These are phyloP conservation scores for Anguilla megastoma DNA, from an alignment of 2,797 vertebrate species.

Conservation along the genomic window DNA sequence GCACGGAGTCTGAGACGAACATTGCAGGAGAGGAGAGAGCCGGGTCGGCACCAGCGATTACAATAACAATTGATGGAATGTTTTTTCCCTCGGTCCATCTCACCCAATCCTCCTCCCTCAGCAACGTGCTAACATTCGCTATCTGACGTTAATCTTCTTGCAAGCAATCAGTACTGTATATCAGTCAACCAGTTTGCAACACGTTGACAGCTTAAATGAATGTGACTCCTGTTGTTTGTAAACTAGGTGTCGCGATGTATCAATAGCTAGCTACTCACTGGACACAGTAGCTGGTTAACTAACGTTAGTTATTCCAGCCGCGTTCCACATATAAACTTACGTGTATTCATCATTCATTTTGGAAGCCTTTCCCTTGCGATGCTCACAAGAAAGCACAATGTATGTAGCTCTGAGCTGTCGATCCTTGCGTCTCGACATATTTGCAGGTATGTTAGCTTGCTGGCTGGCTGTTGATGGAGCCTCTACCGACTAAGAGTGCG, in stretches of 20 bases:
- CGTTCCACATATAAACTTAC: background rate
- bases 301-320: background rate
- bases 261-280: background rate
- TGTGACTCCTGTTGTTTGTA: constrained; percentile 31
- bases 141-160: background rate
- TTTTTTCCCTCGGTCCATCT: constrained; percentile 27
- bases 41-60: constrained; percentile 24
- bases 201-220: constrained; percentile 18
- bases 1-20: background rate
- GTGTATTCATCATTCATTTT: constrained; percentile 8
- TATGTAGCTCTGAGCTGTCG: background rate
- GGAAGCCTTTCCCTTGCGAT: background rate
- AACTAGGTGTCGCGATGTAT: constrained; percentile 30
- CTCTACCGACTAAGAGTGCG: background rate
- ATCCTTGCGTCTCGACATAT: constrained; percentile 9
- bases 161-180: background rate
- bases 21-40: constrained; percentile 20
- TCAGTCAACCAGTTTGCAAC: constrained; percentile 2
- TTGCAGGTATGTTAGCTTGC: background rate
- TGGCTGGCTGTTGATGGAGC: background rate
- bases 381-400: background rate
- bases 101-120: too few species aligned
- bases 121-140: background rate
- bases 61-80: constrained; percentile 27
- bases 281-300: background rate